These are phyloP conservation scores for Panorpa germanica DNA, from an alignment of 2,888 invertebrate genomes.

Conservation along the genomic window DNA sequence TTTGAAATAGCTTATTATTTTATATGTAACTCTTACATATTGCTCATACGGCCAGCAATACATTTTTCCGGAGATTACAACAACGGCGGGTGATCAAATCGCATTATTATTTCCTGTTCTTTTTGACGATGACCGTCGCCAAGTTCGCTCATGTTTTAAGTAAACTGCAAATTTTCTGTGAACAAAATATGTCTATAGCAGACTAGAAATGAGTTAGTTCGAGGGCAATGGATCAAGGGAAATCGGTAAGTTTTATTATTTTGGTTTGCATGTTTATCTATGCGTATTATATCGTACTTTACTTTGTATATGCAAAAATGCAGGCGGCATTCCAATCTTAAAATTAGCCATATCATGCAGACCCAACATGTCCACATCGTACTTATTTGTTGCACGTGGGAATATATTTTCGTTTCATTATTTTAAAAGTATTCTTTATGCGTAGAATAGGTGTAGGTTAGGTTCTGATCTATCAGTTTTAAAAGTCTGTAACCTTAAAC, in stretches of 20 bases:
- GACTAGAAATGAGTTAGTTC: conserved; percentile 34
- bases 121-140: conserved; percentile 9
- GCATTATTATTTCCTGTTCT: too few species aligned
- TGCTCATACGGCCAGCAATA: too few species aligned
- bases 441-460: conserved; percentile 22
- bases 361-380: conserved; percentile 37
- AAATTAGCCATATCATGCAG: conserved; percentile 37
- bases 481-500: conserved; percentile 7
- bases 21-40: too few species aligned
- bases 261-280: conserved; percentile 21
- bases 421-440: conserved; percentile 25
- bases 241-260: conserved; percentile 29
- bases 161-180: conserved; percentile 7
- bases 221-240: conserved; percentile 39
- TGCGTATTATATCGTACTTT: conserved; percentile 36
- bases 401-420: conserved; percentile 30
- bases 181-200: conserved; percentile 18
- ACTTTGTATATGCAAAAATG: conserved; percentile 24
- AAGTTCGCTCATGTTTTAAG: conserved; percentile 3
- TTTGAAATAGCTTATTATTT: too few species aligned
- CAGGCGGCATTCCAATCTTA: conserved; percentile 21
- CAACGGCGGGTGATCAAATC: too few species aligned
- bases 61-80: too few species aligned
- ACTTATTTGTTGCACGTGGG: conserved; percentile 32
- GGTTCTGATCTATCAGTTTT: conserved; percentile 12